Percentiles rank a stretch among this genome's conserved stretches.
These are phyloP conservation scores for Branchipolynoe longqiensis DNA, from an alignment of 2,888 invertebrate species.

Conservation along the genomic window DNA sequence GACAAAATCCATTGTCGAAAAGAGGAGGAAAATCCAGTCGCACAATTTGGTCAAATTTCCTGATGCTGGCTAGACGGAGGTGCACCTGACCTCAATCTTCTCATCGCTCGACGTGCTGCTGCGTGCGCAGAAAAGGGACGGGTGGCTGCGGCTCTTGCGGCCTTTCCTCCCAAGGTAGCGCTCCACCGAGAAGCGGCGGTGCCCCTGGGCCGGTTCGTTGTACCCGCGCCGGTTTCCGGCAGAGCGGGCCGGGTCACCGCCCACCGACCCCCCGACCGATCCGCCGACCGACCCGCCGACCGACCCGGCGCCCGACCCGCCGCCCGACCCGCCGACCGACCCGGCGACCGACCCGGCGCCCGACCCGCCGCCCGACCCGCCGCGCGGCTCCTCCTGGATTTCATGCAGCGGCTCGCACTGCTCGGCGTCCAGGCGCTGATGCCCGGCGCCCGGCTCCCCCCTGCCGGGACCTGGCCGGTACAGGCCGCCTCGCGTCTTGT, in stretches of 20 bases:
- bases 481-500: background rate
- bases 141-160: slow-evolving; percentile 25
- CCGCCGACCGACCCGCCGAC: too few species aligned
- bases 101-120: slow-evolving; percentile 3
- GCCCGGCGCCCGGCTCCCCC: background rate
- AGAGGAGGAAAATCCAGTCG: too few species aligned
- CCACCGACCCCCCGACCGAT: background rate
- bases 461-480: background rate
- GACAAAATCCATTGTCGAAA: too few species aligned
- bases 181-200: background rate
- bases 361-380: too few species aligned
- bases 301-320: too few species aligned
- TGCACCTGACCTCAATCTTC: slow-evolving; percentile 26
- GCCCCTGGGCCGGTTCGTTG: background rate
- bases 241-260: background rate
- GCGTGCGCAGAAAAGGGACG: background rate
- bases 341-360: too few species aligned
- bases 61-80: background rate
- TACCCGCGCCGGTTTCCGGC: background rate
- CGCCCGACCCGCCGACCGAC: too few species aligned
- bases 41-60: too few species aligned
- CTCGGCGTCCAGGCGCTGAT: slow-evolving; percentile 7
- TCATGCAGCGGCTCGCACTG: slow-evolving; percentile 30
- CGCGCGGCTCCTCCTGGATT: slow-evolving; percentile 24
- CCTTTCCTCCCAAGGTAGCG: background rate